A percentile compares a stretch with the other conserved stretches of the same genome.
Conservation (phyloP, 2,113 vertebrate genomes). For the Rattus rattus region DNA sequence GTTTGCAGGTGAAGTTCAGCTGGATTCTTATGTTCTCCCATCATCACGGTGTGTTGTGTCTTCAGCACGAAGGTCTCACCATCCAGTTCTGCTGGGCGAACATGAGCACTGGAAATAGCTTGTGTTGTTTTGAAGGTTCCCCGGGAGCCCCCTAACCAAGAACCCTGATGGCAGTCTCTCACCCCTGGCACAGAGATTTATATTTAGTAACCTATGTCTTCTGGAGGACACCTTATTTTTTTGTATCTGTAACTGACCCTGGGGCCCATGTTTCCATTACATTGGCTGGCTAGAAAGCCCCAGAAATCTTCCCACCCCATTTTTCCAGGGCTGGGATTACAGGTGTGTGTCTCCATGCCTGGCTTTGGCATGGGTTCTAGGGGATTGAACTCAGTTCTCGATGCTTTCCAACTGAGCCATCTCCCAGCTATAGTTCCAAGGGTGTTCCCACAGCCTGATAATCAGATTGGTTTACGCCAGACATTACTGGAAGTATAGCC, state of each 20-base stretch:
- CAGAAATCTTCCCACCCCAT: background rate
- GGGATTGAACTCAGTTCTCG: background rate
- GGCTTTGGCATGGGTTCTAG: background rate
- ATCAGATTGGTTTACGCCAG: background rate
- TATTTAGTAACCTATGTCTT: background rate
- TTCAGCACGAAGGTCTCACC: background rate
- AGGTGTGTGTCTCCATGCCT: background rate
- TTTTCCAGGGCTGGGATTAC: background rate
- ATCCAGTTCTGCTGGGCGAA: background rate
- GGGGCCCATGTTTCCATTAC: no score
- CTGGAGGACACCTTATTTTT: background rate
- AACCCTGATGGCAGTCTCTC: background rate
- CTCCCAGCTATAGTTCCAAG: background rate
- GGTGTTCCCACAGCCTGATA: background rate
- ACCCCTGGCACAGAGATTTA: background rate
- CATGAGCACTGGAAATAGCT: background rate
- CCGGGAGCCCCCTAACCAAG: background rate
- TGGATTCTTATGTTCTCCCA: background rate
- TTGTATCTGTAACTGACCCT: background rate
- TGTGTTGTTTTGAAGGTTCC: background rate
- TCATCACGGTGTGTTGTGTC: background rate
- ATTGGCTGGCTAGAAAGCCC: background rate
- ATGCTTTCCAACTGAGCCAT: background rate
- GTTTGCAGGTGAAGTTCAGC: background rate
- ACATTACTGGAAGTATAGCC: background rate